Conservation (phyloP, 2,797 vertebrate genomes). For the Tokudaia tokunoshimensis region DNA sequence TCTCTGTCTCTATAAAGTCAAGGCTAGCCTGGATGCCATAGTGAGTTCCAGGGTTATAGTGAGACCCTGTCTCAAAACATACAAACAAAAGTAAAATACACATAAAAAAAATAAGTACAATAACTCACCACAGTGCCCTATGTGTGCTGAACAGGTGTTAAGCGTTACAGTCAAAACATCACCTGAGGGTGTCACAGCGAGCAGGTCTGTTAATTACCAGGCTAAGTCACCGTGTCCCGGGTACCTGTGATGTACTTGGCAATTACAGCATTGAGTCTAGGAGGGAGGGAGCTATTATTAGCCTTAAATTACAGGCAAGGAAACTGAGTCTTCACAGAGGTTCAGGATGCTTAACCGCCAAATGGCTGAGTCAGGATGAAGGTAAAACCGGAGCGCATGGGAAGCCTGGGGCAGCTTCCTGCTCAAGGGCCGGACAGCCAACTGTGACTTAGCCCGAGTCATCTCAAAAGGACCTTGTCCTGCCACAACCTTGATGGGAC, state of each 20-base stretch:
- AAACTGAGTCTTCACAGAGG: constrained; percentile 77
- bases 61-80: neutral
- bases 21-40: neutral
- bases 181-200: constrained; percentile 11
- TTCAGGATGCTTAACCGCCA: constrained; percentile 36
- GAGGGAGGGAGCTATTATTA: constrained; percentile 78
- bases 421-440: neutral
- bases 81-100: neutral
- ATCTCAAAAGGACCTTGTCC: constrained; percentile 37
- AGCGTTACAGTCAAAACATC: constrained; percentile 1
- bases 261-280: constrained; percentile 68
- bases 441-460: neutral
- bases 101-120: neutral
- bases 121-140: neutral
- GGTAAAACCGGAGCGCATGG: neutral
- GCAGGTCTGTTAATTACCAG: constrained; percentile 64
- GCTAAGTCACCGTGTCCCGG: constrained; percentile 51
- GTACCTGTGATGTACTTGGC: constrained; percentile 29
- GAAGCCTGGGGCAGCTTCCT: constrained; percentile 10
- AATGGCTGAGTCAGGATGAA: constrained; percentile 54
- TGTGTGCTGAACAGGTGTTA: constrained; percentile 25
- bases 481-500: neutral
- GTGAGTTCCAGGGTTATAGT: neutral
- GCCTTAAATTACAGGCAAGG: constrained; percentile 73
- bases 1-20: neutral